Base-by-base conservation (phyloP, 2,113 vertebrate genomes). In the Terrapene triunguis region DNA sequence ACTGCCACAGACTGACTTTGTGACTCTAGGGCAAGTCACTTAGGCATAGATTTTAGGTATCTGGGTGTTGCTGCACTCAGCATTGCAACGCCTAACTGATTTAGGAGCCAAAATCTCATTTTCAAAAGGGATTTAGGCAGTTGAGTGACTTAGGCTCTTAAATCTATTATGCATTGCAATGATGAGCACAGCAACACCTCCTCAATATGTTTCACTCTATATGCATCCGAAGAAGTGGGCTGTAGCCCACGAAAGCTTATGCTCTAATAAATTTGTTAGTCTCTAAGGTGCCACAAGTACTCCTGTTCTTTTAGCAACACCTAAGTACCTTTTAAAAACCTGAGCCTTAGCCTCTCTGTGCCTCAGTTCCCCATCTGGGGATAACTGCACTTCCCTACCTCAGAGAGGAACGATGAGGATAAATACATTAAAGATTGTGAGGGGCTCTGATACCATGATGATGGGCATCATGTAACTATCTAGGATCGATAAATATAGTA, bases 11-110 rank as follows among this genome's bases (percentile, higher is more conserved):
- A 16, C n/a, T 88, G 35, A 2, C 29, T 84, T 13, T 27, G 13
- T 32, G 32, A 91, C 6, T 10, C 3, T 88, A 29, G 44, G 38
- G 14, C 88, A 47, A 91, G 19, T 35, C 57, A 91, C 4, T 25
- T 21, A 72, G 13, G 27, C 16, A 2, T 19, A 69, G 35, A 17
- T 17, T 53, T 65, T 54, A 84, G 17, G 32, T 78, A 50, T 44
- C 8, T 80, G 0, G 0, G 47, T 35, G 57, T 69, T n/a, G 35
- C 35, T 69, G 17, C 35, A 69, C 14, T 69, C 35, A 19, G 16
- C 35, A n/a, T n/a, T 69, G 32, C 17, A n/a, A 35, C n/a, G 62
- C 62, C 62, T n/a, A 69, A 17, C 35, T 69, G 35, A 69, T 69
- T n/a, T 69, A 69, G 35, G 35, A 32, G 16, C 62, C 32, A n/a